A percentile compares a stretch with the other conserved stretches of the same genome.
phyloP scores from a whole-genome alignment of 1,140 invertebrate species.

The Bradysia coprophila region DNA sequence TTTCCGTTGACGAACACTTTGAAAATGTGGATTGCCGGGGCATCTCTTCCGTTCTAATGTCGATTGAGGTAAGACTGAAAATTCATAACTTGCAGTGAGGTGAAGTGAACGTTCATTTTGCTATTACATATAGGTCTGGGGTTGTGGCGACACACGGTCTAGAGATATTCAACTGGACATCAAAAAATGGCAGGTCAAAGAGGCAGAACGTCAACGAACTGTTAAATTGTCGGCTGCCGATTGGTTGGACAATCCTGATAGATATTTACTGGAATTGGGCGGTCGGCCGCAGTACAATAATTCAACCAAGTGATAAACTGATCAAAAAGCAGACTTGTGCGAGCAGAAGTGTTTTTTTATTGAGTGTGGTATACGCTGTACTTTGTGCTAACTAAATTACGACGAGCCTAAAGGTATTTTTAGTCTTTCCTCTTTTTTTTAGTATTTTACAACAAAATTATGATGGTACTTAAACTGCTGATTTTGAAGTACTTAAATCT shows the following conservation, averaged over 20 bases:
- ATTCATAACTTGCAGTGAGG: too few relatives aligned
- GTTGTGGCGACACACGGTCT: conserved; percentile 52
- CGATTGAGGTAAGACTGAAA: conserved; percentile 33
- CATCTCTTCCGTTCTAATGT: conserved; percentile 38
- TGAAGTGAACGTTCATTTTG: too few relatives aligned
- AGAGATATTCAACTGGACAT: conserved; percentile 68
- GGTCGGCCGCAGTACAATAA: conserved; percentile 54
- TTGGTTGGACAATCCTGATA: conserved; percentile 85
- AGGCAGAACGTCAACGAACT: conserved; percentile 58
- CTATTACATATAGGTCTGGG: conserved; percentile 75
- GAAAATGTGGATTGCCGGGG: conserved; percentile 39
- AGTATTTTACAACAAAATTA: too few relatives aligned
- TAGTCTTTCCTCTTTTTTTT: too few relatives aligned
- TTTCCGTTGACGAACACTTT: conserved; percentile 56
- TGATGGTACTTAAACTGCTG: too few relatives aligned
- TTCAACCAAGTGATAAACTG: too few relatives aligned
- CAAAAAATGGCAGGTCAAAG: conserved; percentile 78
- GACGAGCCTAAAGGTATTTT: too few relatives aligned
- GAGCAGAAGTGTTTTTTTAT: too few relatives aligned
- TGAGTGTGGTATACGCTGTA: too few relatives aligned
- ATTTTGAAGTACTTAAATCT: too few relatives aligned
- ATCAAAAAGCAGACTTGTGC: too few relatives aligned
- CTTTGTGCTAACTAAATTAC: too few relatives aligned
- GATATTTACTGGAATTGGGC: conserved; percentile 63
- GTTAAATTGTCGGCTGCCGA: conserved; percentile 68